Conservation (phyloP, 2,113 vertebrate species). For the Arothron firmamentum region DNA sequence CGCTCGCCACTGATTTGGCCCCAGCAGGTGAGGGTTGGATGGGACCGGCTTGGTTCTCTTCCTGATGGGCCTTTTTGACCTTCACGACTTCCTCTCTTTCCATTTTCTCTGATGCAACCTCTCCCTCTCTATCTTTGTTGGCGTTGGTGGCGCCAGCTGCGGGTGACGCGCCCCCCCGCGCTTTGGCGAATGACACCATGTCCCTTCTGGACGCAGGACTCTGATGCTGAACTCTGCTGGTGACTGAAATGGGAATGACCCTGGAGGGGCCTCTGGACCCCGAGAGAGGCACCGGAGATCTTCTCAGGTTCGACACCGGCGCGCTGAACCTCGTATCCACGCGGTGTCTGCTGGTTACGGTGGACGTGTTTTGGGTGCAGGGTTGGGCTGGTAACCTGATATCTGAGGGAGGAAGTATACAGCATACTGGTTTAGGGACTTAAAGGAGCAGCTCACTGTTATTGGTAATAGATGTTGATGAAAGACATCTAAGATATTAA, state of each 20-base stretch:
- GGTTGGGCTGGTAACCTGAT: conserved; percentile 72
- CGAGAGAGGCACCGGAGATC: conserved; percentile 51
- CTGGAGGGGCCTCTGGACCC: conserved; percentile 58
- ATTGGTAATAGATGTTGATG: no score
- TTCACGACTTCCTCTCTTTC: conserved; percentile 60
- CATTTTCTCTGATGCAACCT: conserved; percentile 52
- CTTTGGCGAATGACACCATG: conserved; percentile 73
- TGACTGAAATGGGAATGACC: conserved; percentile 56
- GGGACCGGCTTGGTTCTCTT: conserved; percentile 32
- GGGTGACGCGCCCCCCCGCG: conserved; percentile 55
- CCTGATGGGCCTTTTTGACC: conserved; percentile 48
- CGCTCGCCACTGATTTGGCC: conserved; percentile 48
- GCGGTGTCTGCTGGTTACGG: conserved; percentile 67
- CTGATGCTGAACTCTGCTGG: conserved; percentile 56
- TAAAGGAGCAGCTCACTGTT: background rate
- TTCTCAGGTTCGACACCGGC: conserved; percentile 56
- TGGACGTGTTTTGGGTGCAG: conserved; percentile 68
- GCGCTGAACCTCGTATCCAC: conserved; percentile 67
- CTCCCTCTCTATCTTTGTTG: conserved; percentile 34
- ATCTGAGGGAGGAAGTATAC: conserved; percentile 70
- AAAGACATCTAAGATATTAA: no score
- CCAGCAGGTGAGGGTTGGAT: conserved; percentile 43
- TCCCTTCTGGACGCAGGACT: conserved; percentile 70
- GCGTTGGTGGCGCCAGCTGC: conserved; percentile 11
- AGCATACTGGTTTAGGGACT: conserved; percentile 5